phyloP scores from a whole-genome alignment of 2,113 vertebrate genomes.

The Heterotis niloticus region DNA sequence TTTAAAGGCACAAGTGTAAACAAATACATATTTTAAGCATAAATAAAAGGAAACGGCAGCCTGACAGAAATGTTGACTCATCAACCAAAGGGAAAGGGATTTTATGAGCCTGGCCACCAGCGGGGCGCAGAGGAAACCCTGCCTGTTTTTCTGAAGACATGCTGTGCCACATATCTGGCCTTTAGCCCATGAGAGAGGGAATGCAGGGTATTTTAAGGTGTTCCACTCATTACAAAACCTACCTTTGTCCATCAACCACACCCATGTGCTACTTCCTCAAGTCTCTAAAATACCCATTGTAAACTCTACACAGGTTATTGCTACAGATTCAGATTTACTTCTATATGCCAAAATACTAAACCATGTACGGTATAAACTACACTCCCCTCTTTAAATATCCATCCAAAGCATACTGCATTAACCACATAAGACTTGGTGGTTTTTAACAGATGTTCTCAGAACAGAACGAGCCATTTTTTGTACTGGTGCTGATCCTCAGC shows the following conservation, averaged over 20 bases:
- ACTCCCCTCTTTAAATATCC: too few species aligned
- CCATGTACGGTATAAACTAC: neutral
- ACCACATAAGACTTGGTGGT: neutral
- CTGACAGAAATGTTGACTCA: slow-evolving; percentile 8
- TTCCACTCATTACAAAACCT: neutral
- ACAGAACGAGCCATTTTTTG: neutral
- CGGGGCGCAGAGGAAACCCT: neutral
- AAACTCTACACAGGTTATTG: too few species aligned
- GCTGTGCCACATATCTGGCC: neutral
- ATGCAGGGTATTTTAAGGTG: neutral
- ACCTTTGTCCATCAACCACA: neutral
- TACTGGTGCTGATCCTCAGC: neutral
- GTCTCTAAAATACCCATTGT: too few species aligned
- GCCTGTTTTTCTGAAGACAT: neutral
- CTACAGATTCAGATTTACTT: too few species aligned
- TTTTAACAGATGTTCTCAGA: neutral
- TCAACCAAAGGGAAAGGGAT: neutral
- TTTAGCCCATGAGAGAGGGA: neutral
- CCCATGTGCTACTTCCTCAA: neutral
- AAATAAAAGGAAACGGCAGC: neutral
- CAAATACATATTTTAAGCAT: neutral
- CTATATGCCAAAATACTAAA: neutral
- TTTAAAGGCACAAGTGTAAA: neutral
- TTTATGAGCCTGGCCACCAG: neutral
- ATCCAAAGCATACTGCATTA: too few species aligned